These are phyloP conservation scores for Heteropelma amictum DNA, from an alignment of 2,888 invertebrate genomes.

Conservation along the genomic window DNA sequence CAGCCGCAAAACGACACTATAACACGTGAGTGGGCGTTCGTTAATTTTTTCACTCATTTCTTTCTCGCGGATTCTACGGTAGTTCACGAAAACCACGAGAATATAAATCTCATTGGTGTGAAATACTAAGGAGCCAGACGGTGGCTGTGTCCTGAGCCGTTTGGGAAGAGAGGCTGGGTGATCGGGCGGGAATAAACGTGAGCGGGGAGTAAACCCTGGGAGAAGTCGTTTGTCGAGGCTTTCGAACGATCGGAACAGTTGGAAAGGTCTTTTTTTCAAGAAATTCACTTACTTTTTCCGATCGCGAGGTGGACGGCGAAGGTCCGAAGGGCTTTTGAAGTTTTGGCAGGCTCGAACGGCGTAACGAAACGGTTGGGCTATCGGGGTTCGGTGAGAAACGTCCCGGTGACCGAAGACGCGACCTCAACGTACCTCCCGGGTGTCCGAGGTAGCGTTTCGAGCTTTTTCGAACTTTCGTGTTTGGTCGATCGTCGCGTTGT, in stretches of 20 bases:
- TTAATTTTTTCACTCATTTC: neutral
- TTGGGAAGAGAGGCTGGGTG: too few relatives aligned
- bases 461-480: constrained; percentile 38
- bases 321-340: too few relatives aligned
- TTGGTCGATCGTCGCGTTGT: constrained; percentile 60
- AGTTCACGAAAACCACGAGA: neutral
- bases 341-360: neutral
- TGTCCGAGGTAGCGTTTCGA: constrained; percentile 48
- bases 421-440: neutral
- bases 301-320: too few relatives aligned
- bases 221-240: too few relatives aligned
- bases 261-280: too few relatives aligned
- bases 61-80: neutral
- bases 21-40: constrained; percentile 78
- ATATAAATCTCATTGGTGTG: too few relatives aligned
- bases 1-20: constrained; percentile 79
- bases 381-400: constrained; percentile 23
- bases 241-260: too few relatives aligned
- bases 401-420: constrained; percentile 30
- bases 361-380: neutral
- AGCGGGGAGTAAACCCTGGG: too few relatives aligned
- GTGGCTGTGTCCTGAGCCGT: too few relatives aligned
- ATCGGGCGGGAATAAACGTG: too few relatives aligned
- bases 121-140: neutral
- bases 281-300: too few relatives aligned